Conservation (phyloP, 2,888 invertebrate genomes). For the Ochlodes sylvanus region DNA sequence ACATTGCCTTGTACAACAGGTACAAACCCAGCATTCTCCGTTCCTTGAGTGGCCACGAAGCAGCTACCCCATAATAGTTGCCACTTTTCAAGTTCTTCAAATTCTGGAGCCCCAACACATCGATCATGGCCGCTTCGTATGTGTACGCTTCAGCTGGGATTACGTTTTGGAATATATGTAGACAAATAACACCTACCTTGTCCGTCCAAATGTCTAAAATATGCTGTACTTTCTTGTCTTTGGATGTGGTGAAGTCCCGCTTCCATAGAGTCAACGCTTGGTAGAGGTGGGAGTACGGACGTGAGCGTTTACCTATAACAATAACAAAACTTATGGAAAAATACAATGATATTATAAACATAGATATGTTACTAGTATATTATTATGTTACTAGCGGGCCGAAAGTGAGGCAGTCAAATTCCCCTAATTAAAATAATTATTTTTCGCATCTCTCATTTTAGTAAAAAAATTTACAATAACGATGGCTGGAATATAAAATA, state of each 20-base stretch:
- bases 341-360: neutral
- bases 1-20: slow-evolving; percentile 92
- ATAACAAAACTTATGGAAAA: neutral
- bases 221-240: slow-evolving; percentile 87
- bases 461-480: too few relatives aligned
- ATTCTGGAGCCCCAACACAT: slow-evolving; percentile 91
- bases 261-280: slow-evolving; percentile 91
- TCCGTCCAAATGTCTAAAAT: slow-evolving; percentile 95
- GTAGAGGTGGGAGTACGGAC: slow-evolving; percentile 96
- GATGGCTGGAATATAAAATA: too few relatives aligned
- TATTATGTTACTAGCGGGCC: too few relatives aligned
- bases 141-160: slow-evolving; percentile 97
- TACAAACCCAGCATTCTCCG: slow-evolving; percentile 91
- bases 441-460: too few relatives aligned
- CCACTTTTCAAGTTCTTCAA: slow-evolving; percentile 92
- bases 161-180: slow-evolving; percentile 96
- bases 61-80: slow-evolving; percentile 92
- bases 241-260: slow-evolving; percentile 70
- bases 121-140: slow-evolving; percentile 97
- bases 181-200: slow-evolving; percentile 93
- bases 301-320: slow-evolving; percentile 87
- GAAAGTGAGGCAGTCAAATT: too few relatives aligned
- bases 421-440: too few relatives aligned
- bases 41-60: slow-evolving; percentile 89
- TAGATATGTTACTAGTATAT: neutral